phyloP scores from a whole-genome alignment of 2,888 invertebrate species.

The Ophraella communa region DNA sequence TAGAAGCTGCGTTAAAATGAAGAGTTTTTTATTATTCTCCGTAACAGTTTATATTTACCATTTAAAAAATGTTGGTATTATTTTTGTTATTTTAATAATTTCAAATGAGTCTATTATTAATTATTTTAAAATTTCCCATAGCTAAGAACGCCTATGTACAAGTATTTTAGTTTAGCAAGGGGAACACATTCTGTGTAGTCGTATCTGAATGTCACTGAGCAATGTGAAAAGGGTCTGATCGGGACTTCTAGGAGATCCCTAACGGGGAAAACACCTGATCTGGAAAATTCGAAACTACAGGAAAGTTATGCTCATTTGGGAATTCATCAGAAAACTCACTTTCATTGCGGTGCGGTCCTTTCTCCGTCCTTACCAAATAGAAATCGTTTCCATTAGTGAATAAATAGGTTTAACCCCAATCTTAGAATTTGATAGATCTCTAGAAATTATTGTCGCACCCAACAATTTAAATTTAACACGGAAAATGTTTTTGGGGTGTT shows the following conservation, averaged over 20 bases:
- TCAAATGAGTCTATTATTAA: no score
- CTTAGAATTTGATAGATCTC: slow-evolving; percentile 1
- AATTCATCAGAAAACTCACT: slow-evolving; percentile 28
- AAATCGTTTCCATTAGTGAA: slow-evolving; percentile 18
- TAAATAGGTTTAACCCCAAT: slow-evolving; percentile 25
- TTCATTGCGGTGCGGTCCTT: slow-evolving; percentile 18
- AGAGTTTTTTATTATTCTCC: no score
- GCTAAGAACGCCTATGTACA: background rate
- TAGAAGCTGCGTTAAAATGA: no score
- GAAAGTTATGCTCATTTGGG: slow-evolving; percentile 29
- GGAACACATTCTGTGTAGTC: slow-evolving; percentile 20
- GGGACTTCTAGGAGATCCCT: slow-evolving; percentile 18
- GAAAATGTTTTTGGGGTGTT: background rate
- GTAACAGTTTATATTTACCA: no score
- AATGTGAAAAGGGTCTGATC: slow-evolving; percentile 26
- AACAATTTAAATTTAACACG: background rate
- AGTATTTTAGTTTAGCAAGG: slow-evolving; percentile 20
- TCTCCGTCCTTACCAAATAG: background rate
- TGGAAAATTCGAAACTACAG: slow-evolving; percentile 27
- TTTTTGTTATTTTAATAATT: no score
- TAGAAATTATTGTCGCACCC: background rate
- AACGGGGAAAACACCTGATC: slow-evolving; percentile 28
- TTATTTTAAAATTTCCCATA: background rate
- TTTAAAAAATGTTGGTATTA: no score
- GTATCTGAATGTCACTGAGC: slow-evolving; percentile 28